Conservation (phyloP, 2,888 invertebrate species). For the Synanthedon vespiformis region DNA sequence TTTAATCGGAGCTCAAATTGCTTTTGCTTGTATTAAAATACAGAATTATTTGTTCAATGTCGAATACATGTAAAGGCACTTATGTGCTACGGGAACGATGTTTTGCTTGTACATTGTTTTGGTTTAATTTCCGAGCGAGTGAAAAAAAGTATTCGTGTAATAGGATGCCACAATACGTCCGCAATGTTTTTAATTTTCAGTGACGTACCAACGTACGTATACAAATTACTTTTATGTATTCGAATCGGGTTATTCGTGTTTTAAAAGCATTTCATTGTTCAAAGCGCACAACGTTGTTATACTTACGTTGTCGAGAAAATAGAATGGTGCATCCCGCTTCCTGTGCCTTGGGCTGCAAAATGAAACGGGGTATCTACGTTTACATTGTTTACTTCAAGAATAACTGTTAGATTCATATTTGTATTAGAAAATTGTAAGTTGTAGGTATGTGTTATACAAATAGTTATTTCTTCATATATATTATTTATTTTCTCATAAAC, state of each 20-base stretch:
- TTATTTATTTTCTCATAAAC: no score
- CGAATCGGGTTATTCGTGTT: constrained; percentile 54
- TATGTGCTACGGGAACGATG: constrained; percentile 6
- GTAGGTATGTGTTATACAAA: no score
- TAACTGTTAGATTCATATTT: background rate
- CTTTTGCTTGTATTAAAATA: constrained; percentile 2
- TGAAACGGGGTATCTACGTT: constrained; percentile 47
- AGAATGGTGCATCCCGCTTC: constrained; percentile 56
- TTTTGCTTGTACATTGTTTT: background rate
- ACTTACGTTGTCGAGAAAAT: constrained; percentile 37
- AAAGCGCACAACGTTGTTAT: constrained; percentile 50
- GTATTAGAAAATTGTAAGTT: no score
- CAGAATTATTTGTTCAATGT: constrained; percentile 12
- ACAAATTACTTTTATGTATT: constrained; percentile 38
- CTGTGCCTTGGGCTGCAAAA: constrained; percentile 56
- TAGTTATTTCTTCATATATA: no score
- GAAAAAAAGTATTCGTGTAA: background rate
- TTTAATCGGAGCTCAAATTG: background rate
- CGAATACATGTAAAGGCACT: constrained; percentile 23
- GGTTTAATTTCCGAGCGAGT: background rate
- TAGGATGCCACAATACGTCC: background rate
- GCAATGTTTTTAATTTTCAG: constrained; percentile 15
- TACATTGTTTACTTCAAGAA: background rate
- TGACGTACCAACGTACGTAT: constrained; percentile 2
- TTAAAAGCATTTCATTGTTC: constrained; percentile 69